Evolutionary conservation across 2,888 invertebrate species (phyloP).

Genomic region (Euzetes globulus): DNA sequence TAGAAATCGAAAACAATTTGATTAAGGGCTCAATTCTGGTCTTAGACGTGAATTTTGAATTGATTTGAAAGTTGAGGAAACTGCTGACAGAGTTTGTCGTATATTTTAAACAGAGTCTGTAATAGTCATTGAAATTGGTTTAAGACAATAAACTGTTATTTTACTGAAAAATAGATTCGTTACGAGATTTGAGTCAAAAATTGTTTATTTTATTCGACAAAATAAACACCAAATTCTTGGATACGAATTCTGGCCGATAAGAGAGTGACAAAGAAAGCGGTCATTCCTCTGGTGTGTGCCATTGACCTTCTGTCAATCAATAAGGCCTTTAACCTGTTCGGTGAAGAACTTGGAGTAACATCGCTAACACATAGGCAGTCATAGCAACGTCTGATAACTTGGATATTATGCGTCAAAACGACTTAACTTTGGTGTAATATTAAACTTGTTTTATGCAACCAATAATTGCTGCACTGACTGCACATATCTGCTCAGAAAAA

Average conservation of each 20-base stretch:
- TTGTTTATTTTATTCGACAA: no score
- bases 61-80: no score
- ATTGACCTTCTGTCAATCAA: conserved; percentile 27
- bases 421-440: conserved; percentile 1
- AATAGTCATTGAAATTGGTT: no score
- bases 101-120: no score
- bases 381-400: conserved; percentile 17
- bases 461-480: conserved; percentile 6
- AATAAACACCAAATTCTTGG: no score
- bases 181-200: no score
- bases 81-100: no score
- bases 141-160: no score
- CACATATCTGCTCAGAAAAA: not conserved
- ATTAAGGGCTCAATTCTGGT: no score
- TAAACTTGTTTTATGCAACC: conserved; percentile 24
- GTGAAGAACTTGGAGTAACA: conserved; percentile 16
- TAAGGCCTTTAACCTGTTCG: conserved; percentile 22
- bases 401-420: conserved; percentile 16
- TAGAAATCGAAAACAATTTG: no score
- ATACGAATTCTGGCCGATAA: not conserved
- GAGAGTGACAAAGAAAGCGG: conserved; percentile 17
- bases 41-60: no score
- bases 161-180: no score
- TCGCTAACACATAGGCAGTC: conserved; percentile 10
- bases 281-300: conserved; percentile 20